Percentiles rank a stretch among this genome's conserved stretches.
Conservation (phyloP, 2,797 vertebrate species). For the Podarcis lilfordi region DNA sequence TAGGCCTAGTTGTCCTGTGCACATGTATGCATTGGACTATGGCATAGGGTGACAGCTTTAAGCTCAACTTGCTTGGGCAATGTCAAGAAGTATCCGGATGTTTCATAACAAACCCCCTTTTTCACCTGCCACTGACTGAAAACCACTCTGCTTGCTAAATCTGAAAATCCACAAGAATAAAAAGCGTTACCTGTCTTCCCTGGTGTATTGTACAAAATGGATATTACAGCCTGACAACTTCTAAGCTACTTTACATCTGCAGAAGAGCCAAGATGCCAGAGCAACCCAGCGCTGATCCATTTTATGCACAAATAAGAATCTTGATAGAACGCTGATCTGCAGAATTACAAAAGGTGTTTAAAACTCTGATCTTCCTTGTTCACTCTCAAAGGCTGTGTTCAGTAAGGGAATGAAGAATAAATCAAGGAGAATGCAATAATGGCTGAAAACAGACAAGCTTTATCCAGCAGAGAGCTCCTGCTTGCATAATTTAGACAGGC, state of each 20-base stretch:
- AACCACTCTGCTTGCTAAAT: neutral
- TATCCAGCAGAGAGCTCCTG: accelerated
- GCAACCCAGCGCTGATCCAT: neutral
- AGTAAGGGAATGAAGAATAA: slow-evolving; percentile 1
- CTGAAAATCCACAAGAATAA: neutral
- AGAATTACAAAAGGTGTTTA: neutral
- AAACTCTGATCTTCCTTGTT: neutral
- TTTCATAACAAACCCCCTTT: slow-evolving; percentile 15
- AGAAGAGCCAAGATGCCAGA: neutral
- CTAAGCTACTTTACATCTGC: neutral
- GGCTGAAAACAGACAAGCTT: neutral
- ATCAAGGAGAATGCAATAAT: neutral
- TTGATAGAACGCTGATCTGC: neutral
- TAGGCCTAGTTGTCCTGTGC: slow-evolving; percentile 45
- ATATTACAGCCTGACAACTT: slow-evolving; percentile 5
- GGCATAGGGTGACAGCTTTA: slow-evolving; percentile 44
- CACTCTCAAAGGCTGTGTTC: neutral
- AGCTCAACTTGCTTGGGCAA: neutral
- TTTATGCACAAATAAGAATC: neutral
- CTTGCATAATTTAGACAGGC: neutral
- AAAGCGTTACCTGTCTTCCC: neutral
- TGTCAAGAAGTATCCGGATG: slow-evolving; percentile 15
- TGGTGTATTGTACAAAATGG: neutral
- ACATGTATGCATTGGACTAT: slow-evolving; percentile 33
- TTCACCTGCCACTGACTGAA: slow-evolving; percentile 9